Percentiles rank a stretch among this genome's conserved stretches.
Conservation (phyloP, 2,797 vertebrate species). For the Falco cherrug region DNA sequence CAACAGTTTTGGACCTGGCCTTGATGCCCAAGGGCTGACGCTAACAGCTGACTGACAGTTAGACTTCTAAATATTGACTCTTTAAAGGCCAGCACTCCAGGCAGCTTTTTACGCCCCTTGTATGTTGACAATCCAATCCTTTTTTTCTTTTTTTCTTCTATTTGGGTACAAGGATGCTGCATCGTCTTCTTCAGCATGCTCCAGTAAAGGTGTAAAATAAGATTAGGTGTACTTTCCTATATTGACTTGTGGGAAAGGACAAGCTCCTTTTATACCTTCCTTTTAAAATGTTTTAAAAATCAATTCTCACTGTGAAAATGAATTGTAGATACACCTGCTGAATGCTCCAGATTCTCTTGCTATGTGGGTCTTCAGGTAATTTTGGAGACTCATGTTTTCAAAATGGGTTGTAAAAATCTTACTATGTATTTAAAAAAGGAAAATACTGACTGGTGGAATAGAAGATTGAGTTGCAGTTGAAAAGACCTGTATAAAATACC, state of each 20-base stretch:
- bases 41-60: neutral
- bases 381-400: neutral
- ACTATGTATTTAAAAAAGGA: neutral
- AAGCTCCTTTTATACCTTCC: neutral
- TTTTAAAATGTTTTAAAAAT: neutral
- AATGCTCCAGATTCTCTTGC: neutral
- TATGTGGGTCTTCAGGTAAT: neutral
- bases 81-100: neutral
- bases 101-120: neutral
- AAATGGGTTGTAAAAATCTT: neutral
- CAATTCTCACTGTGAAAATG: neutral
- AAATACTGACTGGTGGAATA: neutral
- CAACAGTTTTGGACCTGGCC: neutral
- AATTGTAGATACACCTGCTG: neutral
- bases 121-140: neutral
- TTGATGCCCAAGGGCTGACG: neutral
- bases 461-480: neutral
- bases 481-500: neutral
- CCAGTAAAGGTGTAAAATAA: neutral
- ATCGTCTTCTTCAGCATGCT: neutral
- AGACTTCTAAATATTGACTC: neutral
- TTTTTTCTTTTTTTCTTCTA: fast-evolving
- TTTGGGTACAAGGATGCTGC: neutral
- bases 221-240: neutral
- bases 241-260: neutral